A percentile compares a stretch with the other conserved stretches of the same genome.
phyloP scores from a whole-genome alignment of 23 tunicate species.

The Ascidia mentula region DNA sequence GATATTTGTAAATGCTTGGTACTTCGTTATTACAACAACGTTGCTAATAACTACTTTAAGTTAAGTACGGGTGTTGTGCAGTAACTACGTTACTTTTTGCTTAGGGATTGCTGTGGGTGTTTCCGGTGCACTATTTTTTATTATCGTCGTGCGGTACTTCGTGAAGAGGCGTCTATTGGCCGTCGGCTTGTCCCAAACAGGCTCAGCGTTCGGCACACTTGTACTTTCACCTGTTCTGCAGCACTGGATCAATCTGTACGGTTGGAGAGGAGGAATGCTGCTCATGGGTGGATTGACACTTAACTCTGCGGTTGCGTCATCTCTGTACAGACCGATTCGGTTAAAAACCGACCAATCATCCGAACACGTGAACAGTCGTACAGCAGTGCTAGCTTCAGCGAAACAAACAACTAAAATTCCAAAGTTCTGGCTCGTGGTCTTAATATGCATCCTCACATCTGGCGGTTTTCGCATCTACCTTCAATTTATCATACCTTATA shows the following conservation, averaged over 20 bases:
- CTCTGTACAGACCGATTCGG: constrained; percentile 21
- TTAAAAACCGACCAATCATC: constrained; percentile 16
- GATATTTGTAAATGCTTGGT: no score
- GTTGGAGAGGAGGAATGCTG: constrained; percentile 27
- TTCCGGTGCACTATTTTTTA: background rate
- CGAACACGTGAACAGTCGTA: background rate
- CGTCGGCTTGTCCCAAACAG: constrained; percentile 13
- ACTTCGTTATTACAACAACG: background rate
- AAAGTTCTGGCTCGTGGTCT: constrained; percentile 22
- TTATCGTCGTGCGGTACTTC: constrained; percentile 22
- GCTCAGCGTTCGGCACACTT: constrained; percentile 27
- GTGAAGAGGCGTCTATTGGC: constrained; percentile 14
- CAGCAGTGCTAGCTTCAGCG: background rate
- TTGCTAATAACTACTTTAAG: background rate
- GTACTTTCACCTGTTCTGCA: constrained; percentile 26
- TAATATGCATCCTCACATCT: background rate
- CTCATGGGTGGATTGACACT: constrained; percentile 25
- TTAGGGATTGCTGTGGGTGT: background rate
- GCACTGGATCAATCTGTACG: constrained; percentile 13
- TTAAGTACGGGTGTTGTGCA: constrained; percentile 13
- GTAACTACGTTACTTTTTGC: background rate
- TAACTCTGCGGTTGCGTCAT: constrained; percentile 32
- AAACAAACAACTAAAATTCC: background rate
- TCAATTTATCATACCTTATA: constrained; percentile 9
- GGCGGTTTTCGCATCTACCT: constrained; percentile 15